These are phyloP conservation scores for Aphodius granarius DNA, from an alignment of 2,888 invertebrate species.

Conservation along the genomic window DNA sequence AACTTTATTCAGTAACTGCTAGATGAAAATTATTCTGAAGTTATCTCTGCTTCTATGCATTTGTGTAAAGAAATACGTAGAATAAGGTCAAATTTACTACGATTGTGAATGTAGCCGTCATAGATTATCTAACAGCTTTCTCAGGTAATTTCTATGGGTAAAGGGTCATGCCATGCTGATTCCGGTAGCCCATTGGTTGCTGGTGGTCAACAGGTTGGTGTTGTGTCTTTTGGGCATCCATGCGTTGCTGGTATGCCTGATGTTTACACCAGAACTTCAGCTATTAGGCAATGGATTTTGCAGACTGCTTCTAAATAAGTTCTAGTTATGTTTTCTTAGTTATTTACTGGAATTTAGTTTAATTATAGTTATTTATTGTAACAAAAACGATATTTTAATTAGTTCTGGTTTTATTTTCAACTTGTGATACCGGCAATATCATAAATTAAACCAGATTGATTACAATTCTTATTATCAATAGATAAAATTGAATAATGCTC, in stretches of 20 bases:
- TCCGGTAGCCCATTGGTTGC: neutral
- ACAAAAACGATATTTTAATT: too few species aligned
- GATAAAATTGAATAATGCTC: neutral
- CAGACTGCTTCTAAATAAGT: neutral
- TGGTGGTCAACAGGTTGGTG: neutral
- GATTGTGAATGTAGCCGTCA: too few species aligned
- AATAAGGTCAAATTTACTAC: too few species aligned
- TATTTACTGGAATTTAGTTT: too few species aligned
- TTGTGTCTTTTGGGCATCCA: neutral
- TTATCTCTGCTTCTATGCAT: too few species aligned
- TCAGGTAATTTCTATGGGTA: too few species aligned
- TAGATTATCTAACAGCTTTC: too few species aligned
- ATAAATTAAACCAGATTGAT: neutral
- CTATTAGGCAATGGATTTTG: neutral
- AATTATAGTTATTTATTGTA: too few species aligned
- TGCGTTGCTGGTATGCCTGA: neutral
- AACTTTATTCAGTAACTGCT: too few species aligned
- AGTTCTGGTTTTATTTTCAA: constrained; percentile 43
- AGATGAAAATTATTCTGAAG: too few species aligned
- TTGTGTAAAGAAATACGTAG: too few species aligned
- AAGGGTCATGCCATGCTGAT: neutral
- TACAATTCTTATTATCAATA: neutral
- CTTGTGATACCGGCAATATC: neutral
- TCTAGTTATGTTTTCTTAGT: too few species aligned
- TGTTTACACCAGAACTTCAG: neutral